A percentile compares a stretch with the other conserved stretches of the same genome.
Evolutionary conservation across 2,888 invertebrate genomes (phyloP).

Genomic region (Didymodactylos carnosus): DNA sequence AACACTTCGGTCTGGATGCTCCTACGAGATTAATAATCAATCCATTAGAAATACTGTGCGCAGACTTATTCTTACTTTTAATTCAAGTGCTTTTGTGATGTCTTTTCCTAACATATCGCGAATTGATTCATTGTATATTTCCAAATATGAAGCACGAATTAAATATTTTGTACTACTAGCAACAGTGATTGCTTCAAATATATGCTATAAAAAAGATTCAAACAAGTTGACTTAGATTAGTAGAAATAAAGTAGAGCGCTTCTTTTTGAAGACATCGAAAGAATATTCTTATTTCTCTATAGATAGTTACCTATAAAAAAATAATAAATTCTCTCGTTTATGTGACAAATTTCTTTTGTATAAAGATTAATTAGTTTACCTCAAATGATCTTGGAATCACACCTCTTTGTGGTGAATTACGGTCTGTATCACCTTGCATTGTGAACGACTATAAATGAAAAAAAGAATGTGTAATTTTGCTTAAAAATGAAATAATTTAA

Average conservation of each 20-base stretch:
- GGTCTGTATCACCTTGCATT: slow-evolving; percentile 53
- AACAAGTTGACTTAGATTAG: slow-evolving; percentile 20
- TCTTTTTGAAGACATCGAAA: slow-evolving; percentile 35
- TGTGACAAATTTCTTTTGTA: not conserved
- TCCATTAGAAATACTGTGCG: not conserved
- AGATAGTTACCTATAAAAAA: too few relatives aligned
- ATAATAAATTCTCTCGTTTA: too few relatives aligned
- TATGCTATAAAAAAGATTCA: slow-evolving; percentile 48
- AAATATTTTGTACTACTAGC: slow-evolving; percentile 55
- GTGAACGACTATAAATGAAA: slow-evolving; percentile 50
- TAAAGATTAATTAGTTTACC: slow-evolving; percentile 15
- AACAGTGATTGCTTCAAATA: slow-evolving; percentile 47
- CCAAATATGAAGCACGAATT: slow-evolving; percentile 57
- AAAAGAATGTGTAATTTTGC: not conserved
- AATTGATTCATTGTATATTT: slow-evolving; percentile 65
- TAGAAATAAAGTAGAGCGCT: slow-evolving; percentile 28
- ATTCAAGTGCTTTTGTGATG: slow-evolving; percentile 41
- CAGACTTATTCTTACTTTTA: slow-evolving; percentile 34
- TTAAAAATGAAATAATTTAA: not conserved
- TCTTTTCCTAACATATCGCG: slow-evolving; percentile 47
- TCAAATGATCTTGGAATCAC: slow-evolving; percentile 44
- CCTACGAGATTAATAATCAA: slow-evolving; percentile 21
- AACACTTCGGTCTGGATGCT: slow-evolving; percentile 46
- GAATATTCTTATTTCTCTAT: too few relatives aligned
- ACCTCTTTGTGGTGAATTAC: slow-evolving; percentile 35